Evolutionary conservation across 2,113 vertebrate genomes (phyloP), one percentile per base, ranked within the genome.

Genomic region (Antennarius striatus): DNA sequence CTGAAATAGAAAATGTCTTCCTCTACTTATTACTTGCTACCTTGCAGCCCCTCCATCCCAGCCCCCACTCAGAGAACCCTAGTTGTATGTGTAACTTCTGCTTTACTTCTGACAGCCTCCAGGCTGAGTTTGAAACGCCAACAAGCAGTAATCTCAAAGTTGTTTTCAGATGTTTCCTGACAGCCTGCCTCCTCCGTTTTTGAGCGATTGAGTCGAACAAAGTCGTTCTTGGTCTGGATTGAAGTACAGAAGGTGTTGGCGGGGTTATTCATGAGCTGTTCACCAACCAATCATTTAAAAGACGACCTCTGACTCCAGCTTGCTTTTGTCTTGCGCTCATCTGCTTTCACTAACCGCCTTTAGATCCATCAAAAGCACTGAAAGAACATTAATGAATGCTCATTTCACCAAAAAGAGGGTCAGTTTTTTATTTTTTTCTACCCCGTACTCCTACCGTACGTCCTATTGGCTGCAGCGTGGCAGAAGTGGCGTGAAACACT

Each of bases 151-250:
- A 72, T 74, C 55, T 56, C 63, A 60, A 47, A 67, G 76, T 63
- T 17, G 30, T n/a, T 75, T 71, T 80, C 12, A 50, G 68, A 75
- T 48, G 56, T 48, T 43, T 74, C 63, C 32, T 74, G 59, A 77
- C 59, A 61, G 56, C 10, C 64, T 49, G 49, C 62, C 69, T 45
- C 40, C 56, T 52, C 40, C 42, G 8, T 71, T 5, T 43, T 43
- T 36, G 32, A 36, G 32, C 4, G 2, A 36, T 36, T 3, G 2
- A 36, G 32, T 36, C 32, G 32, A 36, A 36, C 32, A 36, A 36
- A 36, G 32, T 7, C 3, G 32, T 36, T 7, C 32, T 57, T 57
- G 28, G 39, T 74, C 42, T 56, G 64, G 16, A 60, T 72, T 14
- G 29, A 9, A 2, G 52, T 48, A 15, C 55, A 46, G 50, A 53